These are phyloP conservation scores for Sitta europaea DNA, from an alignment of 2,113 vertebrate species.

Conservation along the genomic window DNA sequence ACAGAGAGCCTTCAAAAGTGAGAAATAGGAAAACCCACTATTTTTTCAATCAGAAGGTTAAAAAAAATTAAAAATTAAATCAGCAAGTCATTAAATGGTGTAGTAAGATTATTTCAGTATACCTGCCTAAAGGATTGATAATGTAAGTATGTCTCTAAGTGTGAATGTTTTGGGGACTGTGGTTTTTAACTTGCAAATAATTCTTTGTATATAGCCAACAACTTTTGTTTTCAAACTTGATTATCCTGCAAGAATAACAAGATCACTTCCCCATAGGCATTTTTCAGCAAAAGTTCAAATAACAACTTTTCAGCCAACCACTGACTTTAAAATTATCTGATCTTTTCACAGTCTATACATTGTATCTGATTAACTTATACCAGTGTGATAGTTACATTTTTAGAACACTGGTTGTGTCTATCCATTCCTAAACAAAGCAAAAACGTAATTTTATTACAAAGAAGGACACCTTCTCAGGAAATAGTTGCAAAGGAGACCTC, in stretches of 20 bases:
- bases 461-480: background rate
- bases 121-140: background rate
- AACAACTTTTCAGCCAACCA: background rate
- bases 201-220: background rate
- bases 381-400: background rate
- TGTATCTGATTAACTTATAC: background rate
- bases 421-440: background rate
- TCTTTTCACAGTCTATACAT: background rate
- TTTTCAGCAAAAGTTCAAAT: slow-evolving; percentile 13
- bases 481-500: background rate
- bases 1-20: background rate
- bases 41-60: background rate
- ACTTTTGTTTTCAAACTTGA: background rate
- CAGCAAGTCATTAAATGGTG: background rate
- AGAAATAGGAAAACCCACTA: background rate
- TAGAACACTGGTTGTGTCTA: background rate
- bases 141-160: background rate
- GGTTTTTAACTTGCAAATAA: background rate
- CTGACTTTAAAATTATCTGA: background rate
- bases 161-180: background rate
- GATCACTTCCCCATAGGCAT: background rate
- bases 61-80: background rate
- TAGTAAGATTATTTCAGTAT: background rate
- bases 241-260: slow-evolving; percentile 4
- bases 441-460: background rate